Evolutionary conservation across 2,797 vertebrate genomes (phyloP), one percentile per base, ranked within the genome.

Genomic region (Lophotriccus pileatus): DNA sequence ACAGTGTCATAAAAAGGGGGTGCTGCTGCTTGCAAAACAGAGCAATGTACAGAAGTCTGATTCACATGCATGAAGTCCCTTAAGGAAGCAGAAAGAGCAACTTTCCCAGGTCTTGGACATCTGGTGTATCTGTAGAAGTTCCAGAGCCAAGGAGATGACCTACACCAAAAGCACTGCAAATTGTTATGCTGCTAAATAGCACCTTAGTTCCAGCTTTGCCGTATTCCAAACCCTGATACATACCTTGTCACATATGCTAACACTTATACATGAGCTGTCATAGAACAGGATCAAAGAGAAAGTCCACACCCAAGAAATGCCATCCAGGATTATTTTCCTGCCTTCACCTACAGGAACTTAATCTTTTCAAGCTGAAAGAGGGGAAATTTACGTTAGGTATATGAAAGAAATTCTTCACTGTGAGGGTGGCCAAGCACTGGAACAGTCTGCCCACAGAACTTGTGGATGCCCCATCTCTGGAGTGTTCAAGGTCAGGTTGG

Each of bases 271-370:
- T 41, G 37, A 92, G 72, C 69, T 90, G 56, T 87, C 69, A 77
- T 32, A 72, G 60, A 95, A 90, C 14, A 89, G 36, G 81, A 93
- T 95, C 84, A 95, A 96, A 95, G 77, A 68, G 21, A 21, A 90
- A 60, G 60, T 90, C 77, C 86, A 95, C 86, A 41, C 93, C 95
- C 92, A 90, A 84, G 32, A 63, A 82, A 79, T 13, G 17, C 59
- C 56, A 63, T 30, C 36, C 27, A 66, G 59, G 56, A 70, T 85
- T 69, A 43, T 91, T 76, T 92, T 76, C 87, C 70, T 94, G 22
- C 47, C 67, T 87, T 84, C 34, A 59, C 8, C 34, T 67, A 23
- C 63, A 73, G 69, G 37, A 90, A 70, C 9, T 64, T 85, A n/a
- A 9, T 30, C 21, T 80, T 84, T 84, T 60, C 34, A 73, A 60